Base-by-base conservation (phyloP, 2,888 invertebrate species). In the Coecobrya sp. region DNA sequence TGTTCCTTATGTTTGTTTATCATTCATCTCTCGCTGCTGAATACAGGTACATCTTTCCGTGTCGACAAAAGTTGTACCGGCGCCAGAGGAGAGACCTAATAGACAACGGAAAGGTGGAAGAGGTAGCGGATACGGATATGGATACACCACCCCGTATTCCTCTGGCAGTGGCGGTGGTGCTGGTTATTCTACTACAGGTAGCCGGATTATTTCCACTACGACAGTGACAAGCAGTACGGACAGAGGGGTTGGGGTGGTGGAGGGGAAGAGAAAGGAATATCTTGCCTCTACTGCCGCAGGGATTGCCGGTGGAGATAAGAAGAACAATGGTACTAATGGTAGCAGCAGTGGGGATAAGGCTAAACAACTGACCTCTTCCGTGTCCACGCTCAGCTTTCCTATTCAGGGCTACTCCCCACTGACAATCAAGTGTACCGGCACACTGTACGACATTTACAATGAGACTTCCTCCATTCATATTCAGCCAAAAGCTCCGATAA, bases 371-470 rank as follows among this genome's bases (percentile, higher is more conserved):
- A 92, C 86, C 36, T 93, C 93, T 27, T 93, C 94, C 11, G 90
- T 93, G 59, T 93, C 93, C 22, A 92, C 91, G 1, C 92, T 94
- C 11, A 86, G 25, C 30, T 94, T 94, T 79, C 87, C 89, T 19
- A 87, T 94, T 11, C 86, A 87, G 25, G 85, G 82, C 85, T 91
- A 82, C 90, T 92, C 93, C 68, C 92, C 91, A 25, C 70, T 94
- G 70, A 87, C 87, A 55, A 93, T 94, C 82, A 93, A 93, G 79
- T 94, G 94, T 84, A 94, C 76, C 19, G 94, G 94, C 30, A 87
- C 92, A 84, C 70, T 94, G 45, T 94, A 89, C 82, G 92, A 93
- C 88, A 82, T 94, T 42, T 94, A 94, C 93, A 91, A 89, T 52
- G 94, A 94, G 88, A 92, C 91, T 16, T 87, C 93, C 65, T 87